These are phyloP conservation scores for Odontomachus brunneus DNA, from an alignment of 1,140 invertebrate species.

Conservation along the genomic window DNA sequence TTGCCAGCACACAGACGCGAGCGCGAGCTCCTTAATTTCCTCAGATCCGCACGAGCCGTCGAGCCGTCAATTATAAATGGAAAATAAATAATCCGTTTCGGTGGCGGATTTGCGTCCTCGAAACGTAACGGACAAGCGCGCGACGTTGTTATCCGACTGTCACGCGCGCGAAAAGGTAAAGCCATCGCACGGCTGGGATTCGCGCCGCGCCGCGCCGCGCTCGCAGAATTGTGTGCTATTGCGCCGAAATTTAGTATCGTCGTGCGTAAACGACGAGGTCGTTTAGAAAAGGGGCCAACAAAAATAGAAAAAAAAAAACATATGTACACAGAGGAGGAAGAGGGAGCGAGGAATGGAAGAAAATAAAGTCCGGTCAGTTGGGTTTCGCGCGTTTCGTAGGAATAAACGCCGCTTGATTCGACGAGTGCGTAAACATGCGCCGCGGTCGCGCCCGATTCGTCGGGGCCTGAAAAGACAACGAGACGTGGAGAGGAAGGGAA, in stretches of 20 bases:
- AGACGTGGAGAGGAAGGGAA: background rate
- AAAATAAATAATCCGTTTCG: conserved; percentile 51
- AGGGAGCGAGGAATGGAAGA: conserved; percentile 4
- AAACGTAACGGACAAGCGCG: conserved; percentile 44
- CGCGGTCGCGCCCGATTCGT: background rate
- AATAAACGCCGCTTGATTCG: conserved; percentile 10
- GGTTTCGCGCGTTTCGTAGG: conserved; percentile 9
- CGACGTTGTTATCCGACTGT: conserved; percentile 56
- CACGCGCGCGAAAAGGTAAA: conserved; percentile 53
- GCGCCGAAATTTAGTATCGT: conserved; percentile 49
- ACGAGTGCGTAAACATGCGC: conserved; percentile 29
- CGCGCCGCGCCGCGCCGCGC: too few relatives aligned
- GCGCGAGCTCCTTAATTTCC: conserved; percentile 31
- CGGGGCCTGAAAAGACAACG: background rate
- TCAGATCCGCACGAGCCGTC: conserved; percentile 16
- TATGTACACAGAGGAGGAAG: too few relatives aligned
- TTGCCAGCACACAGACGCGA: background rate
- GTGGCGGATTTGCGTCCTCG: conserved; percentile 41
- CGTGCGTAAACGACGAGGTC: background rate
- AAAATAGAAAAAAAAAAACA: background rate
- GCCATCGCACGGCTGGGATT: conserved; percentile 35
- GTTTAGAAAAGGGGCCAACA: background rate
- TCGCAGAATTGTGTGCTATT: conserved; percentile 16
- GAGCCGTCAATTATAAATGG: conserved; percentile 48
- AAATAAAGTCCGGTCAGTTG: conserved; percentile 18